Conservation (phyloP, 2,888 invertebrate species). For the Syrphus vitripennis region DNA sequence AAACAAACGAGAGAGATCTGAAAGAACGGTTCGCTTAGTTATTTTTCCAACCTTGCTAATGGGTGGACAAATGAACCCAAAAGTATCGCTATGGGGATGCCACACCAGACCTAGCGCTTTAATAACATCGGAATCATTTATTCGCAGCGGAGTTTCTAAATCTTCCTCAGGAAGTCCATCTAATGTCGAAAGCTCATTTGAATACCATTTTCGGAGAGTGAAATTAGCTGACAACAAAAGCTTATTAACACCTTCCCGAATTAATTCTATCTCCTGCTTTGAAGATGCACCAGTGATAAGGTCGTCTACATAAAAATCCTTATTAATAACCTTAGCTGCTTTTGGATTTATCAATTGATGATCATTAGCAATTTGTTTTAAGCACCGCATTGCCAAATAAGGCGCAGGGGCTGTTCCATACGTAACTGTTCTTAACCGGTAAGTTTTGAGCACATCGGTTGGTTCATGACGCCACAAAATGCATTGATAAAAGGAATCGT, state of each 20-base stretch:
- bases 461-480: background rate
- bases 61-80: background rate
- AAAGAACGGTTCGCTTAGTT: background rate
- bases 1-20: background rate
- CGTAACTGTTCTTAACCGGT: background rate
- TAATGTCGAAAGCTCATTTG: background rate
- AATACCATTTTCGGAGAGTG: background rate
- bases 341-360: background rate
- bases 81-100: background rate
- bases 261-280: background rate
- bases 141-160: background rate
- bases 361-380: background rate
- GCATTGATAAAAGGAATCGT: background rate
- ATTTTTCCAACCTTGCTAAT: background rate
- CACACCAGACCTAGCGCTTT: background rate
- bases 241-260: background rate
- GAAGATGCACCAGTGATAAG: background rate
- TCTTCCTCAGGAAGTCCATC: background rate
- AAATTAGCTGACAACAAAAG: background rate
- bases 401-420: background rate
- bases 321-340: background rate
- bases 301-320: background rate
- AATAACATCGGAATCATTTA: background rate
- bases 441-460: background rate
- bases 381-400: background rate